Evolutionary conservation across 2,113 vertebrate genomes (phyloP).

Genomic region (Condylura cristata): DNA sequence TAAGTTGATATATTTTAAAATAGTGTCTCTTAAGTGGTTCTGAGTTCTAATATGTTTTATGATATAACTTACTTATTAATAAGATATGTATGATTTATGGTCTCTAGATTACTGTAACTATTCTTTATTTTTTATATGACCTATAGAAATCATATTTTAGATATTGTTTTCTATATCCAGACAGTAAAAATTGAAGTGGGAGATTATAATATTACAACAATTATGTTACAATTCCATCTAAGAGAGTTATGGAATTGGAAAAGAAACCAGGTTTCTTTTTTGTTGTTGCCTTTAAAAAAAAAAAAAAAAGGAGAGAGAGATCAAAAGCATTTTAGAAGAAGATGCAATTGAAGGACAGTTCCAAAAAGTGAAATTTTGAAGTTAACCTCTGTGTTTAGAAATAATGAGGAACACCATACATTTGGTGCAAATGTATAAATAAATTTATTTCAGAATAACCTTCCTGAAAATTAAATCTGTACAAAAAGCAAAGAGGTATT

Average conservation of each 20-base stretch:
- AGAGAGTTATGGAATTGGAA: neutral
- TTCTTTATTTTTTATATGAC: neutral
- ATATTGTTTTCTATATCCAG: neutral
- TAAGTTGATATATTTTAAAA: conserved; percentile 33
- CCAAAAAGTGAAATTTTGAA: neutral
- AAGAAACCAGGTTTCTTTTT: neutral
- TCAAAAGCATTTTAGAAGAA: neutral
- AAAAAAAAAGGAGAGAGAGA: too few relatives aligned
- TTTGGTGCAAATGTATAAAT: neutral
- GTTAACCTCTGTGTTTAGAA: neutral
- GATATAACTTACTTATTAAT: neutral
- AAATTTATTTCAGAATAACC: neutral
- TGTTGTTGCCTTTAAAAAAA: too few relatives aligned
- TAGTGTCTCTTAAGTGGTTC: neutral
- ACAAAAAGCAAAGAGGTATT: neutral
- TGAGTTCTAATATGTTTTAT: neutral
- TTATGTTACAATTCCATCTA: neutral
- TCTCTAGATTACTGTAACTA: conserved; percentile 1
- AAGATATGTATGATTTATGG: neutral
- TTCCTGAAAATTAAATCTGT: neutral
- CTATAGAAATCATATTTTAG: neutral
- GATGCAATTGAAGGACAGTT: neutral
- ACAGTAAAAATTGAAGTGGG: neutral
- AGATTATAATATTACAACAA: neutral
- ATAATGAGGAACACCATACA: neutral